Evolutionary conservation across 1,140 invertebrate species (phyloP).

Genomic region (Araneus ventricosus): DNA sequence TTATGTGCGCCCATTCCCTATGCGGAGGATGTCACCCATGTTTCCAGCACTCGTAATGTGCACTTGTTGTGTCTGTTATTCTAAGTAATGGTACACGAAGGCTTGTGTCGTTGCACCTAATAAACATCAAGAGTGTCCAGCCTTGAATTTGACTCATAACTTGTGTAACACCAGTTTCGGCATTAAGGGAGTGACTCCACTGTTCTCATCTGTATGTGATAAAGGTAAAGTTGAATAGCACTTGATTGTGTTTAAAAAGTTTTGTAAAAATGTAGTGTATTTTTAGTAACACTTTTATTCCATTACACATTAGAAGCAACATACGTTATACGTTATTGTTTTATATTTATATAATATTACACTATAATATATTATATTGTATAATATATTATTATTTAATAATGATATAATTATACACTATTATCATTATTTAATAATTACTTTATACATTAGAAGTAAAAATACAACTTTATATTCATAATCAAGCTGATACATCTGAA

Average conservation of each 20-base stretch:
- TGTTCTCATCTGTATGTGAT: background rate
- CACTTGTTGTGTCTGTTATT: background rate
- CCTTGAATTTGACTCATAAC: background rate
- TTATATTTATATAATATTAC: too few species aligned
- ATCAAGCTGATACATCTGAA: too few species aligned
- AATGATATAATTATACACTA: too few species aligned
- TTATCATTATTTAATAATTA: too few species aligned
- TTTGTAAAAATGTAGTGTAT: too few species aligned
- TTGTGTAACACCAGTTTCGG: background rate
- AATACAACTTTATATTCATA: too few species aligned
- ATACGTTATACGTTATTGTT: too few species aligned
- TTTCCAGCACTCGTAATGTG: background rate
- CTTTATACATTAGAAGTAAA: too few species aligned
- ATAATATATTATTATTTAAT: too few species aligned
- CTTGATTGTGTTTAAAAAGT: background rate
- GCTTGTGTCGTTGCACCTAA: background rate
- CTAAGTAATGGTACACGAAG: background rate
- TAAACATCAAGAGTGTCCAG: background rate
- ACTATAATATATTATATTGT: too few species aligned
- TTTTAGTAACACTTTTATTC: too few species aligned
- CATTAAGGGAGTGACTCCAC: background rate
- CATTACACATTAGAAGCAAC: too few species aligned
- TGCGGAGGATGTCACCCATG: background rate
- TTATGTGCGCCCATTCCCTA: background rate
- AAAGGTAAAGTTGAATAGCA: background rate